A percentile compares a stretch with the other conserved stretches of the same genome.
Evolutionary conservation across 2,888 invertebrate genomes (phyloP).

Genomic region (Nysson spinosus): DNA sequence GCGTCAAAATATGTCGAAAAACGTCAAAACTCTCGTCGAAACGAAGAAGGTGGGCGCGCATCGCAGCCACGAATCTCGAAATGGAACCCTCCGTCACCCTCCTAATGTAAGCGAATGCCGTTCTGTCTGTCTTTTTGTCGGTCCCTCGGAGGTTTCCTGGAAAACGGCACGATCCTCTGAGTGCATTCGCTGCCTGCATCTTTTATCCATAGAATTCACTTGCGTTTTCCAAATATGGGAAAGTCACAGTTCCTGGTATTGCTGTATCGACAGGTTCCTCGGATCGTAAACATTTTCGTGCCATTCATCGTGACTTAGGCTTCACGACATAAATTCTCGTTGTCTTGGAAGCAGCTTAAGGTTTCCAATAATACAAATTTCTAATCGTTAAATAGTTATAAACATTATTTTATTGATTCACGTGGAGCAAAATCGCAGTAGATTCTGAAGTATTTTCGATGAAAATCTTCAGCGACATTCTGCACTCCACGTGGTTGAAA

Average conservation of each 20-base stretch:
- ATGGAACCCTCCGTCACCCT: slow-evolving; percentile 17
- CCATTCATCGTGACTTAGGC: no score
- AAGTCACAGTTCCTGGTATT: slow-evolving; percentile 14
- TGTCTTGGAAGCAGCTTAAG: no score
- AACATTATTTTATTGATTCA: no score
- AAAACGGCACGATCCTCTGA: slow-evolving; percentile 22
- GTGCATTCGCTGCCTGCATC: slow-evolving; percentile 1
- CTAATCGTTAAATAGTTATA: no score
- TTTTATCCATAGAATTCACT: slow-evolving; percentile 3
- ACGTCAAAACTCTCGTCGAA: slow-evolving; percentile 62
- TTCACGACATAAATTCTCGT: no score
- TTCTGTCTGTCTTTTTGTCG: slow-evolving; percentile 16
- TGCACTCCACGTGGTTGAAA: no score
- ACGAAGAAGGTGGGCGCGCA: slow-evolving; percentile 27
- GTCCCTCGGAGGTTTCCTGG: slow-evolving; percentile 15
- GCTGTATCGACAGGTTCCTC: slow-evolving; percentile 9
- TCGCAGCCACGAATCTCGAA: slow-evolving; percentile 40
- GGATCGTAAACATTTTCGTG: neutral
- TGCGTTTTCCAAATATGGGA: slow-evolving; percentile 9
- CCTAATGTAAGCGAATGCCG: slow-evolving; percentile 36
- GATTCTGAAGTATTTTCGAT: no score
- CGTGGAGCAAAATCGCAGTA: no score
- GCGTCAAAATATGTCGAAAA: slow-evolving; percentile 66
- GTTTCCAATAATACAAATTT: no score
- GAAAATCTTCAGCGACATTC: no score